Base-by-base conservation (phyloP, 2,888 invertebrate species). In the Amphimallon solstitiale region DNA sequence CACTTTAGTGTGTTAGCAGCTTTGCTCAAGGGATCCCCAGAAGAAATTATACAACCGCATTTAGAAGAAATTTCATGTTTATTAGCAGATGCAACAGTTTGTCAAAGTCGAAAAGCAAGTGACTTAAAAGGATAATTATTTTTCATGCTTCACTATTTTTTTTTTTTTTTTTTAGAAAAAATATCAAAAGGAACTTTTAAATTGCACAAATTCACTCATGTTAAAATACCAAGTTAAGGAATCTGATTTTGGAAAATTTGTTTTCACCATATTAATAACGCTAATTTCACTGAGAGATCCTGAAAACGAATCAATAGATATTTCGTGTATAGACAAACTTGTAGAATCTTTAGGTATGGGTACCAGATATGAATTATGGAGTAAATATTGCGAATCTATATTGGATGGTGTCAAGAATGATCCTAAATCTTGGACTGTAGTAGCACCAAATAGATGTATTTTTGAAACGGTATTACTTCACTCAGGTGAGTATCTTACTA, bases 401-500 rank as follows among this genome's bases (percentile, higher is more conserved):
- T 76, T 92, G 21, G 78, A 83, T 0, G 81, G 82, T 15, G 85
- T 91, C 56, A 84, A 85, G 46, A 83, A 82, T 60, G 86, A 85
- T 70, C 87, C 87, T 4, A 82, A 86, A 67, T 80, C 85, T 0
- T 94, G 93, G 94, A 88, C 86, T 0, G 79, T 87, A 63, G 83
- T 88, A 59, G 87, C 87, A 1, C 85, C 89, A 0, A 90, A 93
- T 73, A 84, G 89, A 43, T 87, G 88, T 65, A 85, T 94, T 70
- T 89, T 94, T 75, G 87, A 89, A 71, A 85, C 88, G 17, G 82
- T 88, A 23, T 77, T 92, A 51, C 74, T 82, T 23, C 82, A 88
- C 64, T 83, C 86, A 23, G 85, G 86, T 85, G 73, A 64, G 72
- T 59, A 34, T 60, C 21, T 10, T 7, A 14, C 6, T 34, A 35